Percentiles rank a stretch among this genome's conserved stretches.
Conservation (phyloP, 1,140 invertebrate species). For the Ips typographus region DNA sequence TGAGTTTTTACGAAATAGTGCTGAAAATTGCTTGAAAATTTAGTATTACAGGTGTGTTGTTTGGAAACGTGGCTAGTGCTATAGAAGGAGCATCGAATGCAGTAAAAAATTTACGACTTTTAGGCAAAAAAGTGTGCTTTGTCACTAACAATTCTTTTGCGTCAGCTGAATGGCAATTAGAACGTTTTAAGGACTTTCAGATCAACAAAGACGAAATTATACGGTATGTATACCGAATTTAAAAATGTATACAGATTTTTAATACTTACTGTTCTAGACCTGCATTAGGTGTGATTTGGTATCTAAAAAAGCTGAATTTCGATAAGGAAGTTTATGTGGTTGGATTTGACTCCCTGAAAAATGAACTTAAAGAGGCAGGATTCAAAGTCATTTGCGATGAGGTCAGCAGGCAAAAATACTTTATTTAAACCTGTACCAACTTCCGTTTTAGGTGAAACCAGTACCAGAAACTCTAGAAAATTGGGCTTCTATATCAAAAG, state of each 20-base stretch:
- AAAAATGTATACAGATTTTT: neutral
- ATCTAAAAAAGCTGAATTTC: slow-evolving; percentile 44
- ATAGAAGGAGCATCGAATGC: slow-evolving; percentile 42
- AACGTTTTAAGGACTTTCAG: slow-evolving; percentile 32
- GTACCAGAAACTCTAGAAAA: neutral
- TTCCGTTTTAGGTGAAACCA: slow-evolving; percentile 6
- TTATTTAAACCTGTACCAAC: neutral
- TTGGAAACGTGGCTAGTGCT: slow-evolving; percentile 27
- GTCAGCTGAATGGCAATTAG: slow-evolving; percentile 19
- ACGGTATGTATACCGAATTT: slow-evolving; percentile 6
- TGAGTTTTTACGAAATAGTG: slow-evolving; percentile 8
- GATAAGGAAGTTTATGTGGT: slow-evolving; percentile 43
- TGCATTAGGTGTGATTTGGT: slow-evolving; percentile 32
- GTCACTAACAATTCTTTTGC: slow-evolving; percentile 45
- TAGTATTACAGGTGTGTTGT: slow-evolving; percentile 37
- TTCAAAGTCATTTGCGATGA: slow-evolving; percentile 36
- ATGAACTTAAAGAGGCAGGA: slow-evolving; percentile 40
- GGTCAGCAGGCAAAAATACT: slow-evolving; percentile 10
- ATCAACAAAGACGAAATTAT: slow-evolving; percentile 20
- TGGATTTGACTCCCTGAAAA: slow-evolving; percentile 31
- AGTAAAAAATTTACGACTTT: slow-evolving; percentile 38
- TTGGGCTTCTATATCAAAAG: neutral
- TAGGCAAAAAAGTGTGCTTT: slow-evolving; percentile 44
- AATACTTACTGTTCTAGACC: slow-evolving; percentile 27
- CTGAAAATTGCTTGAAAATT: too few species aligned